phyloP scores from a whole-genome alignment of 2,888 invertebrate genomes.

The Mythimna albipuncta region DNA sequence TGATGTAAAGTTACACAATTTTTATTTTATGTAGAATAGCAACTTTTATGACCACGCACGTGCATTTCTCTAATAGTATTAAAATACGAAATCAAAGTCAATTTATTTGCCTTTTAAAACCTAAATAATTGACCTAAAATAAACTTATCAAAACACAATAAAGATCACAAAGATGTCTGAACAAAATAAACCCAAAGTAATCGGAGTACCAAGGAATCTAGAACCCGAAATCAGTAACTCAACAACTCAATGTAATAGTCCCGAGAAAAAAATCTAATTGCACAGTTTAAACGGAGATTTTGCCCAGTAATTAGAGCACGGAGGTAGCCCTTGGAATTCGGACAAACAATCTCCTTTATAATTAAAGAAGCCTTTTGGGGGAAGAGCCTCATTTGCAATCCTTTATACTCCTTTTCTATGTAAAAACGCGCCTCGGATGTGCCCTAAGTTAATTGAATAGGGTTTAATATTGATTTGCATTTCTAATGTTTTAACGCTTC shows the following conservation, averaged over 20 bases:
- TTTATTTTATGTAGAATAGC: not conserved
- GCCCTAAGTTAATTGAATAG: constrained; percentile 68
- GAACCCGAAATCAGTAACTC: constrained; percentile 56
- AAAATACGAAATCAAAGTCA: too few relatives aligned
- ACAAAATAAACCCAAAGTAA: constrained; percentile 38
- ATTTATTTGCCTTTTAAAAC: not conserved
- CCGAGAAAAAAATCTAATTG: constrained; percentile 69
- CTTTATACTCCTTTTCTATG: constrained; percentile 84
- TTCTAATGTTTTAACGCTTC: constrained; percentile 53
- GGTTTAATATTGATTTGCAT: constrained; percentile 66
- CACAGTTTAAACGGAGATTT: constrained; percentile 77
- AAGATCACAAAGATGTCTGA: not conserved
- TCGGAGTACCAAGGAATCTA: constrained; percentile 36
- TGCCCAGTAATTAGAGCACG: constrained; percentile 79
- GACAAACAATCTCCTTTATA: constrained; percentile 86
- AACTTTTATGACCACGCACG: not conserved
- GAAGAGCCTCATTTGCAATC: constrained; percentile 85
- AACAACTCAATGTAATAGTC: constrained; percentile 55
- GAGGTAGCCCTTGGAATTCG: constrained; percentile 76
- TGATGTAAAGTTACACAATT: too few relatives aligned
- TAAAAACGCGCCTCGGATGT: constrained; percentile 74
- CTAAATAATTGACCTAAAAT: not conserved
- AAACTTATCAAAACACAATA: not conserved
- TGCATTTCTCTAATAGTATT: not conserved
- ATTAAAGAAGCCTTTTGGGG: constrained; percentile 81